Evolutionary conservation across 2,888 invertebrate species (phyloP).

Genomic region (Zygothrica quintamaculata): DNA sequence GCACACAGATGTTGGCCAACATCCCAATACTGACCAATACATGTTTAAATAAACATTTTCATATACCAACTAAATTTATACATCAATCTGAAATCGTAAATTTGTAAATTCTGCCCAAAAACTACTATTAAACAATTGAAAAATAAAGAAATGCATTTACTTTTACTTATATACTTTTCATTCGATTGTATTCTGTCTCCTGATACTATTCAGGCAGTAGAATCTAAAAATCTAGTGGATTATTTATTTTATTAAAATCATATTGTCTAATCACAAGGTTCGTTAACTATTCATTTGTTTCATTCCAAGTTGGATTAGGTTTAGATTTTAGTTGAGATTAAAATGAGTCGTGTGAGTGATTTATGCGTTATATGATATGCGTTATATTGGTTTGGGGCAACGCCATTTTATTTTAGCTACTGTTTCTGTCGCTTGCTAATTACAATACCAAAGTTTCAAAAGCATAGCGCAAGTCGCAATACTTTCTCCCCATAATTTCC

Average conservation of each 20-base stretch:
- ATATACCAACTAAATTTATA: not conserved
- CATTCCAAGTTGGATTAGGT: not conserved
- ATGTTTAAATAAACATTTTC: conserved; percentile 3
- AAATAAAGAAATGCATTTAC: no score
- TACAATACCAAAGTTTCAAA: conserved; percentile 65
- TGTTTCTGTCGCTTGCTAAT: conserved; percentile 56
- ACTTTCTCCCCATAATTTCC: not conserved
- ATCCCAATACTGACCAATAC: conserved; percentile 5
- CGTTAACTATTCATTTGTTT: no score
- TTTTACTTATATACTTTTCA: no score
- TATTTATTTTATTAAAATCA: no score
- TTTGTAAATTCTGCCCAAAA: no score
- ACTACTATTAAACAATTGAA: no score
- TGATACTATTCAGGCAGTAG: no score
- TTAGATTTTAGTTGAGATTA: not conserved
- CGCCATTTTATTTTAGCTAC: conserved; percentile 68
- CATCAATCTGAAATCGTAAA: no score
- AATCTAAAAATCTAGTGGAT: no score
- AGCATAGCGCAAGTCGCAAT: conserved; percentile 30
- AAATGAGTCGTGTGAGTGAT: conserved; percentile 63
- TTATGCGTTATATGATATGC: conserved; percentile 38
- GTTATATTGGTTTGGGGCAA: conserved; percentile 24
- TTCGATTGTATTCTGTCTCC: no score
- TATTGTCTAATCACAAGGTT: no score
- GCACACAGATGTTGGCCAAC: conserved; percentile 4